A percentile compares a stretch with the other conserved stretches of the same genome.
Evolutionary conservation across 2,113 vertebrate species (phyloP).

Genomic region (Phainopepla nitens): DNA sequence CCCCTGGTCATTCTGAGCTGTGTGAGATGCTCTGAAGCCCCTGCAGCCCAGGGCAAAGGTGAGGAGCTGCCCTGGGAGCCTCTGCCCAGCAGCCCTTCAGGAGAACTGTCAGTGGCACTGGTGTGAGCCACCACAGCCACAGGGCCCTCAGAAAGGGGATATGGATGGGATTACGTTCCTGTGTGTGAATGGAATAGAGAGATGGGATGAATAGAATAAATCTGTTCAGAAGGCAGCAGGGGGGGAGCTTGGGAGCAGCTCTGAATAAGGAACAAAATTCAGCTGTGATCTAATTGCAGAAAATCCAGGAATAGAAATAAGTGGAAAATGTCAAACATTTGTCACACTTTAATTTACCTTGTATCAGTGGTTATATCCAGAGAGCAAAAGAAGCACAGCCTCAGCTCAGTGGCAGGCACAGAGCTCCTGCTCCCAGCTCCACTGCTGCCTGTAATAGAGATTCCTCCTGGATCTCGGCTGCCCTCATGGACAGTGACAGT

Average conservation of each 20-base stretch:
- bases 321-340: neutral
- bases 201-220: neutral
- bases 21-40: neutral
- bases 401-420: neutral
- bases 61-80: neutral
- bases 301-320: slow-evolving; percentile 31
- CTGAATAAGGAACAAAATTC: neutral
- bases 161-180: neutral
- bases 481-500: neutral
- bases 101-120: neutral
- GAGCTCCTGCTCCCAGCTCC: neutral
- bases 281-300: slow-evolving; percentile 45
- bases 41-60: neutral
- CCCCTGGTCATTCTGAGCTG: neutral
- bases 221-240: neutral
- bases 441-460: neutral
- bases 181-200: neutral
- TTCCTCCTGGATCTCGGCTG: neutral
- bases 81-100: neutral
- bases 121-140: neutral
- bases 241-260: neutral
- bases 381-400: neutral
- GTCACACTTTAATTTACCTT: neutral
- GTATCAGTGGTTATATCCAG: neutral
- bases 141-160: neutral